Conservation (phyloP, 2,113 vertebrate genomes). For the Calonectris borealis region DNA sequence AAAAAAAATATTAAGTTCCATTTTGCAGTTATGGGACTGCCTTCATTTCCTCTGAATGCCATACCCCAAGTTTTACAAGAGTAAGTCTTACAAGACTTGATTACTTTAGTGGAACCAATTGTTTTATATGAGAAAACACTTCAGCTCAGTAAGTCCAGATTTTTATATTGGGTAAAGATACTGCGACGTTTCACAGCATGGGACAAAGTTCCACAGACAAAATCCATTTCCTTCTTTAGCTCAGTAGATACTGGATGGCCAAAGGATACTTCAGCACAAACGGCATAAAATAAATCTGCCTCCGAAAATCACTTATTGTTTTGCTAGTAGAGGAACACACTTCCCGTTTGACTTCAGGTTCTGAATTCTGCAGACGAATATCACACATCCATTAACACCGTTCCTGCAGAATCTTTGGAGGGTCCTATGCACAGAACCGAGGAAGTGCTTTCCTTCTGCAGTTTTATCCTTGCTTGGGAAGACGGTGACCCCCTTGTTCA, state of each 20-base stretch:
- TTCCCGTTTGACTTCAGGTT: background rate
- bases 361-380: background rate
- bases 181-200: background rate
- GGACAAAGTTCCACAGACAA: slow-evolving; percentile 3
- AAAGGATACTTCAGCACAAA: background rate
- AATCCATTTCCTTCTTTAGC: background rate
- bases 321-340: background rate
- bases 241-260: background rate
- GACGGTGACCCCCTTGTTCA: background rate
- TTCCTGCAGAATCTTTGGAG: background rate
- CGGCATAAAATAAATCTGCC: background rate
- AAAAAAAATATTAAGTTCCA: background rate
- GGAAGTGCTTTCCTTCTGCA: background rate
- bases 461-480: background rate
- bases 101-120: slow-evolving; percentile 29
- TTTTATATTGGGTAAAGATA: background rate
- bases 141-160: background rate
- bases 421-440: background rate
- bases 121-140: slow-evolving; percentile 34
- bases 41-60: slow-evolving; percentile 50
- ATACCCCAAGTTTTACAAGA: slow-evolving; percentile 37
- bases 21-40: background rate
- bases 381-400: background rate
- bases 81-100: slow-evolving; percentile 2
- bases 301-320: background rate